Evolutionary conservation across 2,113 vertebrate species (phyloP).

Genomic region (Lipophrys pholis): DNA sequence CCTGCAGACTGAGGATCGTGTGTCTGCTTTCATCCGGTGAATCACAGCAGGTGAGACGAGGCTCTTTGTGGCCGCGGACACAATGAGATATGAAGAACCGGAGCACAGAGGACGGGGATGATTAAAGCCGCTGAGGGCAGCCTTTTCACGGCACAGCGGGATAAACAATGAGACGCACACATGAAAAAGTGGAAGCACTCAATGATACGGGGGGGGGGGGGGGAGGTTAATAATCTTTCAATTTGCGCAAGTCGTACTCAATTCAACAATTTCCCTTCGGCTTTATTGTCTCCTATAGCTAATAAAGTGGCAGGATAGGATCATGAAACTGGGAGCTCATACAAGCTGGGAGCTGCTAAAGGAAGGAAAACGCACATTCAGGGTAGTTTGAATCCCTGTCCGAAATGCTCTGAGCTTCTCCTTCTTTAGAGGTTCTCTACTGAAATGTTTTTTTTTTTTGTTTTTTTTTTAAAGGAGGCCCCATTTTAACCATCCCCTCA

Average conservation of each 20-base stretch:
- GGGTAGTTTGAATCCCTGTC: no score
- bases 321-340: no score
- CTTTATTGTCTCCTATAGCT: background rate
- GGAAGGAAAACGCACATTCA: no score
- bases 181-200: background rate
- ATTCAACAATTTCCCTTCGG: background rate
- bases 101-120: constrained; percentile 6
- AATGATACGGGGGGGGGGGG: background rate
- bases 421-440: background rate
- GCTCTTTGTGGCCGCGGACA: constrained; percentile 16
- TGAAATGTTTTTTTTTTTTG: background rate
- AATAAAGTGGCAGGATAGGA: no score
- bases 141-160: background rate
- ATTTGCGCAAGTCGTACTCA: constrained; percentile 2
- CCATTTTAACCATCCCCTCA: no score
- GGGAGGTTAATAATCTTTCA: background rate
- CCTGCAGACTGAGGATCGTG: background rate
- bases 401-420: no score
- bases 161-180: background rate
- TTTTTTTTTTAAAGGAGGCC: no score
- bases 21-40: constrained; percentile 35
- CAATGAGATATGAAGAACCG: constrained; percentile 26
- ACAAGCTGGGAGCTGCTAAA: no score
- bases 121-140: constrained; percentile 33
- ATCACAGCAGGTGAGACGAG: constrained; percentile 4